Percentiles rank a stretch among this genome's conserved stretches.
Evolutionary conservation across 2,113 vertebrate species (phyloP).

Genomic region (Illadopsis cleaveri): DNA sequence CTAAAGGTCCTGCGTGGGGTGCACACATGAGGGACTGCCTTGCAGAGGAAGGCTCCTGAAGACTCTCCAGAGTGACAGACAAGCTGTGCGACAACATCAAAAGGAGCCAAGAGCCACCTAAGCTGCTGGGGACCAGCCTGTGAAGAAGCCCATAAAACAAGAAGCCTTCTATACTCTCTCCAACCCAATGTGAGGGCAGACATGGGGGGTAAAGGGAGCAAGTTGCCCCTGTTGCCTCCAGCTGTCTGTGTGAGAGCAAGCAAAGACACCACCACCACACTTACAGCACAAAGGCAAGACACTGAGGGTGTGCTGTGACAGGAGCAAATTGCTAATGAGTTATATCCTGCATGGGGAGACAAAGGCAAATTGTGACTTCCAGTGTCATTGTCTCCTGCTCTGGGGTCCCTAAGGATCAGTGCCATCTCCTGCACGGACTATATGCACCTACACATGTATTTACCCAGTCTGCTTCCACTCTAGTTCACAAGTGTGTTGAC

Average conservation of each 20-base stretch:
- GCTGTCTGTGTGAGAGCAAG: not conserved
- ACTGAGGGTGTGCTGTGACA: not conserved
- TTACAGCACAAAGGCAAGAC: not conserved
- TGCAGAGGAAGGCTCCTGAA: rapidly evolving
- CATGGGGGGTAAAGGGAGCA: rapidly evolving
- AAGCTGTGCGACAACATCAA: not conserved
- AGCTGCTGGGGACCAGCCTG: not conserved
- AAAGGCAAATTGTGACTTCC: not conserved
- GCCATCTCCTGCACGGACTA: not conserved
- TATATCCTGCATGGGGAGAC: not conserved
- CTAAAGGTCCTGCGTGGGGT: not conserved
- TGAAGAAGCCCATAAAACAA: not conserved
- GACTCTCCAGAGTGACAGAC: not conserved
- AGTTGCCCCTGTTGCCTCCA: not conserved
- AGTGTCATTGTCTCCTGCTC: not conserved
- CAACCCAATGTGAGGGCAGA: not conserved
- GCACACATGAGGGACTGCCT: rapidly evolving
- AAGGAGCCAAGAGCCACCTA: not conserved
- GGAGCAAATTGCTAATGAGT: not conserved
- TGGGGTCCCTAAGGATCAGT: not conserved
- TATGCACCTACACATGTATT: not conserved
- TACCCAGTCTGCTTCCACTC: not conserved
- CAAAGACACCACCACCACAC: not conserved
- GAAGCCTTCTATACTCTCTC: not conserved
- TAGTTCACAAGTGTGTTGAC: not conserved